Evolutionary conservation across 1,140 invertebrate species (phyloP).

Genomic region (Hyphantria cunea): DNA sequence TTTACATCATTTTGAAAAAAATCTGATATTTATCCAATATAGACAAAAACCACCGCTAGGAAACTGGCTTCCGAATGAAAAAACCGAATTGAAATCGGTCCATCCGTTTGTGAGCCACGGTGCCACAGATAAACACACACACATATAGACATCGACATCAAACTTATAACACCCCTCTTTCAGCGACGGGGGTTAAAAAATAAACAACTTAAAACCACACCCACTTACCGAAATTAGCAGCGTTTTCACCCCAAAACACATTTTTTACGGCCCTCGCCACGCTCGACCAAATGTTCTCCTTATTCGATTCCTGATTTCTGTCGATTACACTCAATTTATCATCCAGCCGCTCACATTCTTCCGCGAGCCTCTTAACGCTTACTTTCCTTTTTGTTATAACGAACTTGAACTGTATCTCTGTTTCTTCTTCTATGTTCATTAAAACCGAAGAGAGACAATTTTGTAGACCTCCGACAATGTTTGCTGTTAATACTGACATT

Average conservation of each 20-base stretch:
- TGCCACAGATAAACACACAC: too few relatives aligned
- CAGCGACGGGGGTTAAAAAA: too few relatives aligned
- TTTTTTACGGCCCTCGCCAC: conserved; percentile 69
- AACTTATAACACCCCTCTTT: too few relatives aligned
- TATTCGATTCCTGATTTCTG: conserved; percentile 48
- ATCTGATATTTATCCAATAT: too few relatives aligned
- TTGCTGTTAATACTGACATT: conserved; percentile 58
- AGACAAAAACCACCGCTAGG: too few relatives aligned
- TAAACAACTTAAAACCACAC: not conserved
- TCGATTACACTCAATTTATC: conserved; percentile 51
- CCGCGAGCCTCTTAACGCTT: conserved; percentile 56
- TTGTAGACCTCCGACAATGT: conserved; percentile 73
- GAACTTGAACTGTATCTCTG: conserved; percentile 80
- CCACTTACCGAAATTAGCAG: conserved; percentile 46
- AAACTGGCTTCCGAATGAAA: too few relatives aligned
- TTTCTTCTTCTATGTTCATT: conserved; percentile 64
- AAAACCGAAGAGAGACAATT: conserved; percentile 67
- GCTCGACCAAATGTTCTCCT: conserved; percentile 72
- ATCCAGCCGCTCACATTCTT: conserved; percentile 39
- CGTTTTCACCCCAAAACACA: conserved; percentile 67
- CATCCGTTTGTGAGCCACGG: too few relatives aligned
- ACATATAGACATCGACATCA: too few relatives aligned
- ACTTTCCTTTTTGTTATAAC: conserved; percentile 76
- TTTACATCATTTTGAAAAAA: too few relatives aligned
- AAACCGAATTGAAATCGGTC: too few relatives aligned